A percentile compares a stretch with the other conserved stretches of the same genome.
phyloP scores from a whole-genome alignment of 2,888 invertebrate species.

The Sympetrum striolatum region DNA sequence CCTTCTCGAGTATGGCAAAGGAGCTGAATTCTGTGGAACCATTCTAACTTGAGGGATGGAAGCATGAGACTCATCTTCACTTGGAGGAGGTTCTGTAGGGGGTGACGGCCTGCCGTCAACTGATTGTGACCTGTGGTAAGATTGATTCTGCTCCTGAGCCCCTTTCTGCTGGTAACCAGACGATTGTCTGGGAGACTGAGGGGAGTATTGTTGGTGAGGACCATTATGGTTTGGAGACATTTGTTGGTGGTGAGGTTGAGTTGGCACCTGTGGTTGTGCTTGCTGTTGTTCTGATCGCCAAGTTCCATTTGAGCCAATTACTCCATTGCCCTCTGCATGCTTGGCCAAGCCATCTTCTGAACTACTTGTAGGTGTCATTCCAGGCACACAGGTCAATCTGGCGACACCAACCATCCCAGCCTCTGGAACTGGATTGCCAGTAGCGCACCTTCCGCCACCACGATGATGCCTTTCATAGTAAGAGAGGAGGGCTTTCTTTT shows the following conservation, averaged over 20 bases:
- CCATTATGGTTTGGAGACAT: slow-evolving; percentile 46
- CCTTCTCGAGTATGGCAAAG: slow-evolving; percentile 63
- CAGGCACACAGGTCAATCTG: slow-evolving; percentile 44
- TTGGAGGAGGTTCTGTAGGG: slow-evolving; percentile 48
- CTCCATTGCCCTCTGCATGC: slow-evolving; percentile 50
- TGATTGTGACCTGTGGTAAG: slow-evolving; percentile 14
- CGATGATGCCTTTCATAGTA: slow-evolving; percentile 78
- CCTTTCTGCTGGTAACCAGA: background rate
- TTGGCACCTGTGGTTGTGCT: slow-evolving; percentile 53
- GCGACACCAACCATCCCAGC: slow-evolving; percentile 13
- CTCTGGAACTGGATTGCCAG: slow-evolving; percentile 7
- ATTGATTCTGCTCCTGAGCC: background rate
- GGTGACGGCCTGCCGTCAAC: slow-evolving; percentile 18
- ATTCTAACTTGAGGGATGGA: slow-evolving; percentile 54
- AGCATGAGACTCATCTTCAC: slow-evolving; percentile 54
- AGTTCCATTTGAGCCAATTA: slow-evolving; percentile 53
- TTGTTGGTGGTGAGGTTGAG: slow-evolving; percentile 18
- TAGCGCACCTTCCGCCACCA: slow-evolving; percentile 48
- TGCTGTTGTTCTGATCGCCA: slow-evolving; percentile 69
- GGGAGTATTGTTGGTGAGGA: slow-evolving; percentile 51
- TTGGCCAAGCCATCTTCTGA: background rate
- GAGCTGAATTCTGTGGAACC: slow-evolving; percentile 60
- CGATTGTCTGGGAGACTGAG: slow-evolving; percentile 51
- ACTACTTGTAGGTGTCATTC: background rate
- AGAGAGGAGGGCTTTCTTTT: slow-evolving; percentile 81